Percentiles rank a stretch among this genome's conserved stretches.
These are phyloP conservation scores for Hexactinellida sp. DNA, from an alignment of 37 sponge, comb jelly and placozoan genomes.

Conservation along the genomic window DNA sequence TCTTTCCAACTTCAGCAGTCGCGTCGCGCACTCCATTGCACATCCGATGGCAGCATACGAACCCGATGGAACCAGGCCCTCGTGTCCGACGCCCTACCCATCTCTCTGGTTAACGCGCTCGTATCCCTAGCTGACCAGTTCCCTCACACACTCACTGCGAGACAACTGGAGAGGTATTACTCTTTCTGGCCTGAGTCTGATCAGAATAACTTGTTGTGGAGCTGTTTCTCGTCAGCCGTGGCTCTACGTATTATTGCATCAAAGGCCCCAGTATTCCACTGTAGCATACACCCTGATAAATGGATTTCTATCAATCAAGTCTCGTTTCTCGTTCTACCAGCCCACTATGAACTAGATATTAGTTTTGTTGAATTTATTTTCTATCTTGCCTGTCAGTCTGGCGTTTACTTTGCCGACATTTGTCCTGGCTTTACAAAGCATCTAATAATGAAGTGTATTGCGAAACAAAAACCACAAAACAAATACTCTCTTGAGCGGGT, in stretches of 20 bases:
- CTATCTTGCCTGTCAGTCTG: neutral
- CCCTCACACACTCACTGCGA: neutral
- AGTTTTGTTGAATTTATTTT: neutral
- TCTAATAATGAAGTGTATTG: neutral
- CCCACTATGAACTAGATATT: neutral
- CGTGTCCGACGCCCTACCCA: constrained; percentile 19
- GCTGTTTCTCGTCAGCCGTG: neutral
- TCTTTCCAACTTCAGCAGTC: neutral
- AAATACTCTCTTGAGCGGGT: neutral
- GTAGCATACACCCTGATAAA: neutral
- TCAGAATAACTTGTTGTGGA: neutral
- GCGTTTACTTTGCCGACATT: neutral
- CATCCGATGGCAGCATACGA: neutral
- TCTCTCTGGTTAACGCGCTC: constrained; percentile 23
- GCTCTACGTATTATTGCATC: neutral
- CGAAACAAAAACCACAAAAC: too few species aligned
- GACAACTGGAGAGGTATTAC: constrained; percentile 22
- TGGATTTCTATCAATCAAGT: neutral
- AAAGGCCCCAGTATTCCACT: neutral
- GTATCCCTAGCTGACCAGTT: neutral
- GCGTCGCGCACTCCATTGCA: neutral
- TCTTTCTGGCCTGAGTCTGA: constrained; percentile 23
- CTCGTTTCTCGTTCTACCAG: neutral
- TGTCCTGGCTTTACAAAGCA: neutral
- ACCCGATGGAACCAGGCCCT: constrained; percentile 37